phyloP scores from a whole-genome alignment of 2,797 vertebrate species.

The Sebastes minor region DNA sequence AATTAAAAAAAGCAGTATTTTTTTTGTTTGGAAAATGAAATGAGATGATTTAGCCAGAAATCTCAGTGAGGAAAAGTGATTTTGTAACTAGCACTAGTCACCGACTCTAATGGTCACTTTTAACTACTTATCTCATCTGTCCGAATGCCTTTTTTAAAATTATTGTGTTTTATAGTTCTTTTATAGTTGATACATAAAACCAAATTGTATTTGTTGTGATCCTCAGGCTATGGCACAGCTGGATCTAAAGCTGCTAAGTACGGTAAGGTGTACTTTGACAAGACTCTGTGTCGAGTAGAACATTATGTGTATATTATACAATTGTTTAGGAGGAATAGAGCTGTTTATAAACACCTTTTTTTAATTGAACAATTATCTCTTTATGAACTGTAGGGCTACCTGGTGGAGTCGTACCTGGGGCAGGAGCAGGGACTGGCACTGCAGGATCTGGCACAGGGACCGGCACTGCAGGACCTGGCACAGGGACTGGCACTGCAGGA shows the following conservation, averaged over 20 bases:
- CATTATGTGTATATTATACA: not conserved
- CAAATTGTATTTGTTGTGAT: slow-evolving; percentile 12
- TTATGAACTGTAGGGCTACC: slow-evolving; percentile 52
- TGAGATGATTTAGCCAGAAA: not conserved
- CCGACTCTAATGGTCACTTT: not conserved
- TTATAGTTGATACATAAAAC: not conserved
- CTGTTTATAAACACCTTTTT: not conserved
- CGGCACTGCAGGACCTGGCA: not conserved
- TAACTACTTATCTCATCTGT: not conserved
- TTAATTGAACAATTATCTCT: not conserved
- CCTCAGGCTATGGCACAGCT: slow-evolving; percentile 60
- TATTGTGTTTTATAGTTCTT: not conserved
- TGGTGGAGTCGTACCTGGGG: slow-evolving; percentile 57
- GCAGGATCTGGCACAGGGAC: slow-evolving; percentile 1
- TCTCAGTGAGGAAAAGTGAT: not conserved
- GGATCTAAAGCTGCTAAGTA: slow-evolving; percentile 86
- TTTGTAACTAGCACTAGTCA: not conserved
- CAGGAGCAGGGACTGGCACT: slow-evolving; percentile 46
- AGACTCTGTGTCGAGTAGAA: not conserved
- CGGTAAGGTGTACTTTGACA: slow-evolving; percentile 57
- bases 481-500: slow-evolving; percentile 44
- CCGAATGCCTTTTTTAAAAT: not conserved
- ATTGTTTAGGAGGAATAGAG: not conserved
- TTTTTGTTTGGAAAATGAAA: not conserved
- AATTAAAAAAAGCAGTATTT: not conserved